Percentiles rank a stretch among this genome's conserved stretches.
Evolutionary conservation across 2,888 invertebrate genomes (phyloP).

Genomic region (Spisula solida): DNA sequence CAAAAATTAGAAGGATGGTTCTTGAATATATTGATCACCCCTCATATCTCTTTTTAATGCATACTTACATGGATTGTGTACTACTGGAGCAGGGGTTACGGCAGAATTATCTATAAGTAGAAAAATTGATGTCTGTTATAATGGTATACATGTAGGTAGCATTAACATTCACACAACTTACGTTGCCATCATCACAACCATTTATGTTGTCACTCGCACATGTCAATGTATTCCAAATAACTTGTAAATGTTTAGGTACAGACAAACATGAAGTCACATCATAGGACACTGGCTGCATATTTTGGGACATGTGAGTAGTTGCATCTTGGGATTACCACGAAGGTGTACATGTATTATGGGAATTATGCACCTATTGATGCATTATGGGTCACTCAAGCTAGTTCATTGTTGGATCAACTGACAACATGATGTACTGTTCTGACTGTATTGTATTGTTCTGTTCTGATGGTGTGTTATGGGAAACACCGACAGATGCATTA

Average conservation of each 20-base stretch:
- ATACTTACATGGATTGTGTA: conserved; percentile 57
- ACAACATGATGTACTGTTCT: no score
- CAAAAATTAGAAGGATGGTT: no score
- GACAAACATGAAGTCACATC: background rate
- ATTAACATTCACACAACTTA: background rate
- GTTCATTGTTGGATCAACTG: no score
- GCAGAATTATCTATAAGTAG: conserved; percentile 54
- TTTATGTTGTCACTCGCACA: background rate
- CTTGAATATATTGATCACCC: no score
- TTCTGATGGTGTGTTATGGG: no score
- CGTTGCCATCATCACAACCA: background rate
- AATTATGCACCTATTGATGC: background rate
- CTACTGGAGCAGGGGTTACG: conserved; percentile 49
- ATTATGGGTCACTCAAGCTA: background rate
- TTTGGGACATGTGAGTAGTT: background rate
- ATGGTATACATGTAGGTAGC: background rate
- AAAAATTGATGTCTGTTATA: background rate
- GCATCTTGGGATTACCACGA: background rate
- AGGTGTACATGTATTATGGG: background rate
- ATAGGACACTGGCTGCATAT: background rate
- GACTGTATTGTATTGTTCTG: no score
- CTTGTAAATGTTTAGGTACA: no score
- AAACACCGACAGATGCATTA: no score
- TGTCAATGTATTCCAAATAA: background rate
- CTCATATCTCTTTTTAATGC: no score